Evolutionary conservation across 2,888 invertebrate species (phyloP).

Genomic region (Ypsolopha sequella): DNA sequence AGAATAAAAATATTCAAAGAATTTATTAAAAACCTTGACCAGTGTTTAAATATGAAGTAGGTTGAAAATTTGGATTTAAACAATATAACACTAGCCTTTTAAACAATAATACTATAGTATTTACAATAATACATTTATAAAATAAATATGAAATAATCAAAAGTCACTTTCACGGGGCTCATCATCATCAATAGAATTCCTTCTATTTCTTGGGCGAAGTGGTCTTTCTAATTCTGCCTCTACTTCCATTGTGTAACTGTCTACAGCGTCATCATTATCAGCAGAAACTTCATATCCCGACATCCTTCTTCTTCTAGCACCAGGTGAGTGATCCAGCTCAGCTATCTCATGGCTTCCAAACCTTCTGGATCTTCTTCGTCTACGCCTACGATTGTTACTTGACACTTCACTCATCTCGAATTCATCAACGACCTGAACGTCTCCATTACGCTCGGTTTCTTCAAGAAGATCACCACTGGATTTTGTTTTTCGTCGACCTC

Average conservation of each 20-base stretch:
- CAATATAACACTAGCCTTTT: not conserved
- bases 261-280: slow-evolving; percentile 17
- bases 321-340: slow-evolving; percentile 55
- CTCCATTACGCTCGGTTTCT: slow-evolving; percentile 55
- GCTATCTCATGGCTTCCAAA: slow-evolving; percentile 61
- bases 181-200: slow-evolving; percentile 46
- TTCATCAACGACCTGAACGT: slow-evolving; percentile 39
- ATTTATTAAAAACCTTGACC: not conserved
- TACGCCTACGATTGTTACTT: slow-evolving; percentile 25
- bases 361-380: slow-evolving; percentile 32
- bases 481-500: slow-evolving; percentile 60
- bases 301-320: slow-evolving; percentile 48
- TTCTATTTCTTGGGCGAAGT: slow-evolving; percentile 37
- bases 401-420: slow-evolving; percentile 35
- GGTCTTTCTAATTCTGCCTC: slow-evolving; percentile 42
- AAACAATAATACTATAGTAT: not conserved
- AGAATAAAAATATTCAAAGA: no score
- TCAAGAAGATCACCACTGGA: slow-evolving; percentile 63
- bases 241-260: slow-evolving; percentile 35
- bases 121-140: not conserved
- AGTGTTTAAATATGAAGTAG: not conserved
- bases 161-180: slow-evolving; percentile 61
- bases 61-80: not conserved
- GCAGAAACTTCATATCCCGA: slow-evolving; percentile 38
- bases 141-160: slow-evolving; percentile 13